phyloP scores from a whole-genome alignment of 1,140 invertebrate species.

The Panagrolaimus sp. region DNA sequence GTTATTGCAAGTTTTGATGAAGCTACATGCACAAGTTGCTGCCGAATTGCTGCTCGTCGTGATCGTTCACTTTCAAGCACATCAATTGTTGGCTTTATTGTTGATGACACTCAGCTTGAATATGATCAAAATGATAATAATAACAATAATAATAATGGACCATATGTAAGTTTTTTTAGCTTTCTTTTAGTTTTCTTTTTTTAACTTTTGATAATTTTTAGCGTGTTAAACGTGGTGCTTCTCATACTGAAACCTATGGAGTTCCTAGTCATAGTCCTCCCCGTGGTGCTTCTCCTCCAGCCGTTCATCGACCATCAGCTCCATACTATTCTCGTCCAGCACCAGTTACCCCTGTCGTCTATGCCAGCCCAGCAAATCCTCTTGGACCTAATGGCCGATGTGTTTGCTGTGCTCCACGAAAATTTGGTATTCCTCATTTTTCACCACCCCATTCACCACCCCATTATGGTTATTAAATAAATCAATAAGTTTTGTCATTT shows the following conservation, averaged over 20 bases:
- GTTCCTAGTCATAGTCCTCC: no score
- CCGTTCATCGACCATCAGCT: not conserved
- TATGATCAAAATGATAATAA: not conserved
- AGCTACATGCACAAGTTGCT: constrained; percentile 19
- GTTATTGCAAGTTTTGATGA: constrained; percentile 13
- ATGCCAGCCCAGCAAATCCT: not conserved
- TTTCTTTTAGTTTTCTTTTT: not conserved
- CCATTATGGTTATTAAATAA: no score
- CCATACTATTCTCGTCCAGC: not conserved
- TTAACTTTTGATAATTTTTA: not conserved
- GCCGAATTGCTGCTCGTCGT: constrained; percentile 21
- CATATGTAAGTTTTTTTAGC: not conserved
- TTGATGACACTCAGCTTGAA: constrained; percentile 17
- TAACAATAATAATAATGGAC: not conserved
- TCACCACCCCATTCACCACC: no score
- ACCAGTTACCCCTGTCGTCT: not conserved
- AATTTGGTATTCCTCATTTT: not conserved
- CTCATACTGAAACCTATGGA: not conserved
- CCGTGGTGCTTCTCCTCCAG: no score
- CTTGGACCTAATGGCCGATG: not conserved
- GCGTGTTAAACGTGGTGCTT: constrained; percentile 4
- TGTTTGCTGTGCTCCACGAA: constrained; percentile 13
- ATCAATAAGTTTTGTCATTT: no score
- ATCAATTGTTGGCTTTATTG: constrained; percentile 23
- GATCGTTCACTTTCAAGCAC: constrained; percentile 20